These are phyloP conservation scores for Corapipo altera DNA, from an alignment of 2,113 vertebrate genomes.

Conservation along the genomic window DNA sequence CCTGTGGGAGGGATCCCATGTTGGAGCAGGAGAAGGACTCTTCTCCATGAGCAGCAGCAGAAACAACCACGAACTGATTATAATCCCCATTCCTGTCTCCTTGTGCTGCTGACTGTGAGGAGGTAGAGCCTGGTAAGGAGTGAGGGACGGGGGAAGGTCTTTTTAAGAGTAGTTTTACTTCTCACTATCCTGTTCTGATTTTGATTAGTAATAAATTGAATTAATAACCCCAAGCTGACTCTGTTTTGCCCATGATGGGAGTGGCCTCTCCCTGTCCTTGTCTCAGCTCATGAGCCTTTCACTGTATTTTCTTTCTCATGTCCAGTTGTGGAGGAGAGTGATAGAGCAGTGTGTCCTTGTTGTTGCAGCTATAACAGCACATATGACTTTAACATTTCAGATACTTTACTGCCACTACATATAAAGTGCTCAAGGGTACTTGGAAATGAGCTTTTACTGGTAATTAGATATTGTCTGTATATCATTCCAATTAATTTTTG, in stretches of 20 bases:
- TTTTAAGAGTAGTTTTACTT: not conserved
- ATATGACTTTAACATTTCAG: not conserved
- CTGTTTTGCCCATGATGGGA: not conserved
- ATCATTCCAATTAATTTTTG: not conserved
- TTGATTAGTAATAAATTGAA: not conserved
- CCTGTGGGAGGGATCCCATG: not conserved
- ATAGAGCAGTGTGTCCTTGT: not conserved
- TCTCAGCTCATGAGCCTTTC: not conserved
- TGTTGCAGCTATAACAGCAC: not conserved
- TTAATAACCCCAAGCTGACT: not conserved
- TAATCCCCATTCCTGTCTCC: fast-evolving
- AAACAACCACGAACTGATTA: not conserved
- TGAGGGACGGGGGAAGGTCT: not conserved
- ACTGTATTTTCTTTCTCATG: not conserved
- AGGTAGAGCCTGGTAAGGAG: not conserved
- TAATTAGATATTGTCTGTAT: not conserved
- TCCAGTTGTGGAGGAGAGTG: not conserved
- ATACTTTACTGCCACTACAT: not conserved
- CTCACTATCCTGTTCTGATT: not conserved
- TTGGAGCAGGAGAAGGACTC: not conserved
- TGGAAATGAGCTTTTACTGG: not conserved
- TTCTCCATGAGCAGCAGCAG: not conserved
- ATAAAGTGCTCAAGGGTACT: not conserved
- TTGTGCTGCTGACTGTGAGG: not conserved
- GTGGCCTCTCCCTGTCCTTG: not conserved